A percentile compares a stretch with the other conserved stretches of the same genome.
These are phyloP conservation scores for Pantala flavescens DNA, from an alignment of 1,140 invertebrate genomes.

Conservation along the genomic window DNA sequence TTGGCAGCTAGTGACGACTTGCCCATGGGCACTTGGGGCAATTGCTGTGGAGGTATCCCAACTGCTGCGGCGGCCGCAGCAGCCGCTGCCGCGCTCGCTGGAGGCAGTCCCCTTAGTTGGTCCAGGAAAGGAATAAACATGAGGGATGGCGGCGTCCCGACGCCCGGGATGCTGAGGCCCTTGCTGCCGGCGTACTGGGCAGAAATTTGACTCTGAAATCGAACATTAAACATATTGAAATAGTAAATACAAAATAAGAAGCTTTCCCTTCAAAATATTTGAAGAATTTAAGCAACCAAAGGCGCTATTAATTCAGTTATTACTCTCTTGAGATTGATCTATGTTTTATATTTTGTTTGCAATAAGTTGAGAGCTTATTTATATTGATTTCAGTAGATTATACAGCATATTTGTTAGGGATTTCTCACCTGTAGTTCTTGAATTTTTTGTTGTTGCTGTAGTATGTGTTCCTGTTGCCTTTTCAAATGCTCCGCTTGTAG, in stretches of 20 bases:
- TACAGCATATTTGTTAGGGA: too few relatives aligned
- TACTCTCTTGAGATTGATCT: too few relatives aligned
- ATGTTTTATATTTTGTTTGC: too few relatives aligned
- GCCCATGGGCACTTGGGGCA: constrained; percentile 14
- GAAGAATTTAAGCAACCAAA: too few relatives aligned
- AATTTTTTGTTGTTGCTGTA: constrained; percentile 43
- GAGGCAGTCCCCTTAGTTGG: constrained; percentile 38
- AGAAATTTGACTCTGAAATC: constrained; percentile 28
- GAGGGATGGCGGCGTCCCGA: constrained; percentile 38
- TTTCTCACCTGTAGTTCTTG: constrained; percentile 44
- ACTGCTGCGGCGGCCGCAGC: constrained; percentile 34
- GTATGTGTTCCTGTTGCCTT: constrained; percentile 40
- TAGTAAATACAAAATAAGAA: too few relatives aligned
- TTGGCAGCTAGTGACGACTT: constrained; percentile 6
- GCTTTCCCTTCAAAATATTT: too few relatives aligned
- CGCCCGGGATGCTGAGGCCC: constrained; percentile 31
- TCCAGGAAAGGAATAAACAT: constrained; percentile 51
- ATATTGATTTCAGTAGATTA: too few relatives aligned
- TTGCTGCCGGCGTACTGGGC: constrained; percentile 27
- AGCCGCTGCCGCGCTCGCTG: constrained; percentile 31
- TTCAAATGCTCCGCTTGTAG: constrained; percentile 41
- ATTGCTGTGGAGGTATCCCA: constrained; percentile 16
- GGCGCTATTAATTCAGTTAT: too few relatives aligned
- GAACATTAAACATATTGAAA: too few relatives aligned
- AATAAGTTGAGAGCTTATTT: too few relatives aligned